phyloP scores from a whole-genome alignment of 2,888 invertebrate genomes.

The Myopa testacea region DNA sequence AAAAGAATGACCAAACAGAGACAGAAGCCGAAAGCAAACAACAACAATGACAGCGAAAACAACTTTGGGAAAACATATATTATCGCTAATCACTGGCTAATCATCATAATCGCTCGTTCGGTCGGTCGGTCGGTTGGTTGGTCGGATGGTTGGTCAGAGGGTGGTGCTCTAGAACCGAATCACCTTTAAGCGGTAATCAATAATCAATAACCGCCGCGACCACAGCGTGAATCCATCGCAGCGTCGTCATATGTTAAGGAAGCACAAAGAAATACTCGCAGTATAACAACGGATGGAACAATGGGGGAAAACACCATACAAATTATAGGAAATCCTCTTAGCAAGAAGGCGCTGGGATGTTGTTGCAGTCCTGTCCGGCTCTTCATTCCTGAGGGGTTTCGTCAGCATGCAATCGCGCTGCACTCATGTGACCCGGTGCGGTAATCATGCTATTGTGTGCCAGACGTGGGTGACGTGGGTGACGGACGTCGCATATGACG shows the following conservation, averaged over 20 bases:
- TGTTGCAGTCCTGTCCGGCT: not conserved
- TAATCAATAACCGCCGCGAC: not conserved
- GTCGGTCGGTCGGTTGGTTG: too few species aligned
- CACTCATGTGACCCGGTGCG: constrained; percentile 16
- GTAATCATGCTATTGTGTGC: not conserved
- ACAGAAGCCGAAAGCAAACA: not conserved
- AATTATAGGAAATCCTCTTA: constrained; percentile 20
- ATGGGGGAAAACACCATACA: not conserved
- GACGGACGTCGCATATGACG: not conserved
- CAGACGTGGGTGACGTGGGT: not conserved
- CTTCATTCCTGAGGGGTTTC: constrained; percentile 34
- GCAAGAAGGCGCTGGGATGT: not conserved
- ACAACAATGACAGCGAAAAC: not conserved
- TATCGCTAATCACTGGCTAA: constrained; percentile 9
- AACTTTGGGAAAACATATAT: constrained; percentile 2
- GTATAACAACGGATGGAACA: not conserved
- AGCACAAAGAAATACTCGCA: not conserved
- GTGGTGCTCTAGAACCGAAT: not conserved
- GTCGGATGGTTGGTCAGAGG: not conserved
- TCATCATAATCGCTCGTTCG: not conserved
- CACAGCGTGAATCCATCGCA: not conserved
- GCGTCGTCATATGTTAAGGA: not conserved
- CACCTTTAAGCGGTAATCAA: constrained; percentile 5
- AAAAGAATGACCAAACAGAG: not conserved
- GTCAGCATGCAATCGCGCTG: constrained; percentile 34